These are phyloP conservation scores for Cyphomyrmex costatus DNA, from an alignment of 1,140 invertebrate genomes.

Conservation along the genomic window DNA sequence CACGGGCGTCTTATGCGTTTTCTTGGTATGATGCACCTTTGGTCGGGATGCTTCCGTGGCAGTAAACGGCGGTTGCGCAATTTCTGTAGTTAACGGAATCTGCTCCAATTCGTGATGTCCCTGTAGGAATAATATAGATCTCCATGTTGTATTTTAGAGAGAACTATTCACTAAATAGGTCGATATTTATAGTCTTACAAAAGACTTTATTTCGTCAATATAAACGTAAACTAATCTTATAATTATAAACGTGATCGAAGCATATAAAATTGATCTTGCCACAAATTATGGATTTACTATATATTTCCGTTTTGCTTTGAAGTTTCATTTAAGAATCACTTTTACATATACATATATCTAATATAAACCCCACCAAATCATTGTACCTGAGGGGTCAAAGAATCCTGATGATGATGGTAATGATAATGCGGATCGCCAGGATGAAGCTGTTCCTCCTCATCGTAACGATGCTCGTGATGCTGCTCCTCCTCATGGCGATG, in stretches of 20 bases:
- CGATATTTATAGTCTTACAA: slow-evolving; percentile 1
- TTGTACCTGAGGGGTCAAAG: slow-evolving; percentile 51
- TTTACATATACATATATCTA: background rate
- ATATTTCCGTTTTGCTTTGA: background rate
- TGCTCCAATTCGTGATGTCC: slow-evolving; percentile 56
- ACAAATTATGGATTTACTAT: background rate
- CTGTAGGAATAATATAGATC: background rate
- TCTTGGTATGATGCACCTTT: slow-evolving; percentile 69
- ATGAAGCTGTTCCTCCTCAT: slow-evolving; percentile 43
- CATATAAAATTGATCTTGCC: background rate
- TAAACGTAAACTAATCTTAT: background rate
- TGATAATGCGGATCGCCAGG: slow-evolving; percentile 13
- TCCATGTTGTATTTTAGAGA: background rate
- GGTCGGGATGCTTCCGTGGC: slow-evolving; percentile 64
- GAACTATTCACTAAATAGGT: background rate
- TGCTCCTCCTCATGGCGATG: slow-evolving; percentile 36
- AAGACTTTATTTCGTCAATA: background rate
- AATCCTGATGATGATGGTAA: slow-evolving; percentile 41
- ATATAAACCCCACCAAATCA: background rate
- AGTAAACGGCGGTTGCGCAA: slow-evolving; percentile 46
- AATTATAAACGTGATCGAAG: background rate
- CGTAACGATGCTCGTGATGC: slow-evolving; percentile 24
- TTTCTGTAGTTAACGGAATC: slow-evolving; percentile 58
- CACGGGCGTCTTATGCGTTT: slow-evolving; percentile 73
- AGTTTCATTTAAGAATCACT: background rate